phyloP scores from a whole-genome alignment of 2,113 vertebrate genomes.

The Zosterops hypoxanthus region DNA sequence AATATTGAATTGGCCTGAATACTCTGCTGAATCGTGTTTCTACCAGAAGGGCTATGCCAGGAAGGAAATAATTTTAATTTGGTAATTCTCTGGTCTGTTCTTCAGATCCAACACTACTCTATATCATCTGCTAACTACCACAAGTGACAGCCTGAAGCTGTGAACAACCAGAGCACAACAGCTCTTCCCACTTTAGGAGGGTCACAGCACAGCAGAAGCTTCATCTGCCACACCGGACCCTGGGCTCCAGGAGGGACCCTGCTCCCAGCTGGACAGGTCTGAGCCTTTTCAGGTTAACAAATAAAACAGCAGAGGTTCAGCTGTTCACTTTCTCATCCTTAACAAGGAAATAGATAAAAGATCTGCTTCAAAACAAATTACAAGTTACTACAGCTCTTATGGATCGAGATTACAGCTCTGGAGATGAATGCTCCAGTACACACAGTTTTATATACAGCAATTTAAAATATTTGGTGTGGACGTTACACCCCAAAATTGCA shows the following conservation, averaged over 20 bases:
- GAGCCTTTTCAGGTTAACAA: not conserved
- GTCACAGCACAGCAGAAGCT: not conserved
- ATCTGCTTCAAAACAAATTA: not conserved
- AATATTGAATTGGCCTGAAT: not conserved
- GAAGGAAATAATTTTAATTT: not conserved
- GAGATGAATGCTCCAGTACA: not conserved
- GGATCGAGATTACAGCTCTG: not conserved
- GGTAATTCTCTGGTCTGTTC: not conserved
- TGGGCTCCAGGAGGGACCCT: not conserved
- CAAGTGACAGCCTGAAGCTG: not conserved
- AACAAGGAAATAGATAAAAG: not conserved
- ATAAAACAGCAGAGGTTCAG: not conserved
- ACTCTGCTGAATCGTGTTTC: not conserved
- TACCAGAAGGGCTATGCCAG: not conserved
- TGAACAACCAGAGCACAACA: not conserved
- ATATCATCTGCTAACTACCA: not conserved
- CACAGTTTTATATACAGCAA: not conserved
- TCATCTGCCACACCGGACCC: fast-evolving
- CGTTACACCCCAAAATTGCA: not conserved
- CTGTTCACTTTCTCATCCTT: not conserved
- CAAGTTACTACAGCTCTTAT: not conserved
- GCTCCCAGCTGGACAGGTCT: not conserved
- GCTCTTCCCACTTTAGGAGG: not conserved
- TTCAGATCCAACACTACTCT: not conserved
- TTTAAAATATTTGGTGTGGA: not conserved